phyloP scores from a whole-genome alignment of 1,140 invertebrate species.

The Lamellibrachia luymesi region DNA sequence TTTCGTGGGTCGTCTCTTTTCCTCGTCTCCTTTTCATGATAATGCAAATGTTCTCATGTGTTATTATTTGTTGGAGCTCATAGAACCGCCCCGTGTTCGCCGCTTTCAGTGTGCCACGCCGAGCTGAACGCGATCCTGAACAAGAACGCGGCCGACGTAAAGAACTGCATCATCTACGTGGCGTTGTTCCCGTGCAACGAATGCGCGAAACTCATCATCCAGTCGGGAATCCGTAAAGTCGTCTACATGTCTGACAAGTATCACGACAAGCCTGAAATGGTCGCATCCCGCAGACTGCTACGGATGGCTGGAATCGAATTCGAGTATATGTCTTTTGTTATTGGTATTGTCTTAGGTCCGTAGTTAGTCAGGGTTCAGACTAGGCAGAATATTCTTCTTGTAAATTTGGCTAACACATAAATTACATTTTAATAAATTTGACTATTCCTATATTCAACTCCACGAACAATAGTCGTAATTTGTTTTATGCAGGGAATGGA shows the following conservation, averaged over 20 bases:
- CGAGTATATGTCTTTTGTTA: constrained; percentile 31
- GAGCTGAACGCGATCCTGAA: constrained; percentile 96
- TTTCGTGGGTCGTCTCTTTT: no score
- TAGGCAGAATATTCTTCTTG: not conserved
- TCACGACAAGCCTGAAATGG: constrained; percentile 65
- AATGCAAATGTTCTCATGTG: not conserved
- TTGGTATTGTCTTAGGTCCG: not conserved
- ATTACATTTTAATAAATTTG: not conserved
- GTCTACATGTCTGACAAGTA: constrained; percentile 83
- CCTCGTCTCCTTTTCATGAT: not conserved
- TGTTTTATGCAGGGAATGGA: not conserved
- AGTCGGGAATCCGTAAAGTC: constrained; percentile 78
- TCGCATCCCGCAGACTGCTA: constrained; percentile 78
- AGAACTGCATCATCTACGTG: constrained; percentile 81
- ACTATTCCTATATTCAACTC: not conserved
- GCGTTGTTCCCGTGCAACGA: constrained; percentile 92
- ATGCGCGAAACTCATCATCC: constrained; percentile 96
- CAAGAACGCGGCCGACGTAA: constrained; percentile 76
- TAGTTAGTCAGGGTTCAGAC: not conserved
- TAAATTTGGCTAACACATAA: not conserved
- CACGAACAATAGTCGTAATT: not conserved
- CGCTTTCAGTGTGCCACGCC: constrained; percentile 86
- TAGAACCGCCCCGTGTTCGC: constrained; percentile 18
- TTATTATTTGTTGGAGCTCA: not conserved
- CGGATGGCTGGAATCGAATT: constrained; percentile 72